Evolutionary conservation across 2,888 invertebrate species (phyloP), one percentile per base, ranked within the genome.

Genomic region (Lithophane semibrunnea): DNA sequence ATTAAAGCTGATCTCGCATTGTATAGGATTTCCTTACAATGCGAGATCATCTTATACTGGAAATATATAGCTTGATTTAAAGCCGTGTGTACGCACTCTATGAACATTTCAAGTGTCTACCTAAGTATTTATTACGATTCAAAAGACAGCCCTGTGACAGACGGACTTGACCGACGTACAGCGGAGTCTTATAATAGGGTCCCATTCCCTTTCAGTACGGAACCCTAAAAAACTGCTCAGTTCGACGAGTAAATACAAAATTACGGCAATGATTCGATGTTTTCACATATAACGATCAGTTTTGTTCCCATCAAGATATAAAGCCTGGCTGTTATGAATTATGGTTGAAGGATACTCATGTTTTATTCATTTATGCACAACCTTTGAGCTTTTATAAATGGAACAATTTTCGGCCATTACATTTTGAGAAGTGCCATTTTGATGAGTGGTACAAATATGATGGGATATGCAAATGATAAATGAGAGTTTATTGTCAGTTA

Each of bases 291-390:
- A 82, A 82, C 74, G 77, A 88, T 86, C 73, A 47, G 60, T 84
- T 86, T 74, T 80, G 65, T 69, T 65, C 64, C 42, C 13, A 74
- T 9, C 64, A 29, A 78, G 73, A 82, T 78, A 63, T 76, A 82
- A 66, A 12, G 63, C 61, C 69, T 47, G 44, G 66, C 77, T 75
- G 67, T 74, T 86, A 84, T 88, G 88, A 88, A 60, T 84, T 80
- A 88, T 85, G 61, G 61, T 24, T 63, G 73, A 81, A 76, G 71
- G 77, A 83, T 74, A 68, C 29, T 86, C 75, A 85, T 85, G 69
- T 88, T 77, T 88, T 87, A 87, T 85, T 80, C 79, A 82, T 29
- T 29, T 87, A 66, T n/a, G 52, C n/a, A 60, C 66, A 76, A 77
- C 85, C 85, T 84, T 82, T 84, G 68, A 12, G 68, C 42, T 64